Base-by-base conservation (phyloP, 2,888 invertebrate genomes). In the Macrophya annulata region DNA sequence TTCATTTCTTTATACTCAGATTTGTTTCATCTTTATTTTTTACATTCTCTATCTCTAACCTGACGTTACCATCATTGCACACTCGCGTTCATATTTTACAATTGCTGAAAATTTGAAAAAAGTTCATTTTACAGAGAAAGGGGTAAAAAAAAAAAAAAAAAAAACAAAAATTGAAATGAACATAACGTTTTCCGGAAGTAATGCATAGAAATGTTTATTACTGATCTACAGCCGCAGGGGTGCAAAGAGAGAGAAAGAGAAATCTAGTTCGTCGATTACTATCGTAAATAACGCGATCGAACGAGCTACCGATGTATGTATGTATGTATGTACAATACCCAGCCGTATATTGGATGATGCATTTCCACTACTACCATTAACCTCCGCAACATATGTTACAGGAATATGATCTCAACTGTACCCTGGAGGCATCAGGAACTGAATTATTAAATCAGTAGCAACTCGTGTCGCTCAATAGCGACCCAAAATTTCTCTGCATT, bases 271-370 rank as follows among this genome's bases (percentile, higher is more conserved):
- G 86, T 89, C 90, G 91, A 91, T 91, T 90, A 90, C 89, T 87
- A 89, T 91, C 91, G 89, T 91, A 91, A 91, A 91, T 90, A 91
- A 90, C 90, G 76, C 76, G 76, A 76, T 76, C 48, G 48, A 21
- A 12, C 48, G 48, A 77, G 25, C 48, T 40, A 31, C 25, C 45
- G 25, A 25, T 25, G 21, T 17, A 21, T 31, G 76, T 51, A 43
- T 37, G 31, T 37, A 71, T 37, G 17, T 40, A 31, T n/a, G 31
- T 31, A 31, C 31, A 31, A 31, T 31, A 31, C 31, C 31, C 31
- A 2, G 31, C 31, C 25, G 10, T 8, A n/a, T n/a, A n/a, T 55
- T 8, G 55, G 71, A 72, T 72, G 71, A 72, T 72, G 71, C 71
- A 72, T 72, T 72, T 72, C 71, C 71, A 6, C 31, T n/a, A 72